phyloP scores from a whole-genome alignment of 2,113 vertebrate genomes.

The Pitta sordida region DNA sequence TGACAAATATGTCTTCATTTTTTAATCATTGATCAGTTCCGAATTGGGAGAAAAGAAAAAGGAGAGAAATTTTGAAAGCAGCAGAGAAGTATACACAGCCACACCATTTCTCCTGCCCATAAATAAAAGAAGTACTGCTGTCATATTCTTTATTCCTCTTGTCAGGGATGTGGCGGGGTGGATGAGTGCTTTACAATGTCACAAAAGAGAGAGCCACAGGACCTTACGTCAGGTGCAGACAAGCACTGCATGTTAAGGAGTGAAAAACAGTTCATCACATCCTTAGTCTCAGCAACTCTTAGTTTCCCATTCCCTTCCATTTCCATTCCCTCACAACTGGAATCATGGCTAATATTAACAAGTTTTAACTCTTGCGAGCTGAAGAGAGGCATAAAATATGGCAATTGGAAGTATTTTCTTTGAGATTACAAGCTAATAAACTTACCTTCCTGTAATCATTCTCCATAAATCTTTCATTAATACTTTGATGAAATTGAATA shows the following conservation, averaged over 20 bases:
- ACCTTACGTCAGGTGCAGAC: not conserved
- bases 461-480: not conserved
- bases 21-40: not conserved
- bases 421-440: not conserved
- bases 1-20: not conserved
- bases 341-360: not conserved
- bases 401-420: not conserved
- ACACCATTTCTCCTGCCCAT: not conserved
- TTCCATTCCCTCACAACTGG: not conserved
- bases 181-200: not conserved
- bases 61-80: not conserved
- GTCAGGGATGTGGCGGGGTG: accelerated
- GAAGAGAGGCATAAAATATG: not conserved
- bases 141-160: not conserved
- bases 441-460: not conserved
- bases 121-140: not conserved
- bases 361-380: not conserved
- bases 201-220: not conserved
- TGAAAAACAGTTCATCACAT: not conserved
- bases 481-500: not conserved
- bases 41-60: not conserved
- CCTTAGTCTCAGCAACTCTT: not conserved
- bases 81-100: not conserved
- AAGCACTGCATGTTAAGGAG: not conserved
- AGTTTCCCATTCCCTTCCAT: not conserved